Percentiles rank a stretch among this genome's conserved stretches.
Conservation (phyloP, 1,140 invertebrate species). For the Himalopsyche phryganea region DNA sequence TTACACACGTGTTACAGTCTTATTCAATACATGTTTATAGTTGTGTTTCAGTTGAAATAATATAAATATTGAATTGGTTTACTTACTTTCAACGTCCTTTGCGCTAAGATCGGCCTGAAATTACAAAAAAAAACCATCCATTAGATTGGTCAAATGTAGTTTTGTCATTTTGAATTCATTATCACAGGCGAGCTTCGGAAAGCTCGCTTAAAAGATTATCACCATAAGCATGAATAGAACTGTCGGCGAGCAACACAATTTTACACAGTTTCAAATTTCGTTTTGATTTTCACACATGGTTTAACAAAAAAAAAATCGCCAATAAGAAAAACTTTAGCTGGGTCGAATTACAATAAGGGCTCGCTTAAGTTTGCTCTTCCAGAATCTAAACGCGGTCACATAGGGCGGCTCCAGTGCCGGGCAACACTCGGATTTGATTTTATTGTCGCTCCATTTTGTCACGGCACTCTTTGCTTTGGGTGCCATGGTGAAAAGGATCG, state of each 20-base stretch:
- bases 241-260: not conserved
- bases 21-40: no score
- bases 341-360: constrained; percentile 40
- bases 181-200: constrained; percentile 9
- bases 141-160: constrained; percentile 15
- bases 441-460: not conserved
- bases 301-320: no score
- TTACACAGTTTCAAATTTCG: no score
- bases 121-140: constrained; percentile 23
- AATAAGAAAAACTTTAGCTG: not conserved
- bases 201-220: constrained; percentile 6
- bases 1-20: no score
- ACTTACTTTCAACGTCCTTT: constrained; percentile 74
- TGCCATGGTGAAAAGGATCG: constrained; percentile 31
- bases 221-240: not conserved
- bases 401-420: constrained; percentile 35
- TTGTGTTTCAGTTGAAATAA: no score
- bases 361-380: constrained; percentile 41
- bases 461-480: constrained; percentile 5
- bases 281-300: no score
- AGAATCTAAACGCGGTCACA: constrained; percentile 39
- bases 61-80: no score
- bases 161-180: not conserved
- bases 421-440: constrained; percentile 27
- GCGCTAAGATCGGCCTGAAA: constrained; percentile 69